Evolutionary conservation across 2,888 invertebrate genomes (phyloP).

Genomic region (Pandemis corylana): DNA sequence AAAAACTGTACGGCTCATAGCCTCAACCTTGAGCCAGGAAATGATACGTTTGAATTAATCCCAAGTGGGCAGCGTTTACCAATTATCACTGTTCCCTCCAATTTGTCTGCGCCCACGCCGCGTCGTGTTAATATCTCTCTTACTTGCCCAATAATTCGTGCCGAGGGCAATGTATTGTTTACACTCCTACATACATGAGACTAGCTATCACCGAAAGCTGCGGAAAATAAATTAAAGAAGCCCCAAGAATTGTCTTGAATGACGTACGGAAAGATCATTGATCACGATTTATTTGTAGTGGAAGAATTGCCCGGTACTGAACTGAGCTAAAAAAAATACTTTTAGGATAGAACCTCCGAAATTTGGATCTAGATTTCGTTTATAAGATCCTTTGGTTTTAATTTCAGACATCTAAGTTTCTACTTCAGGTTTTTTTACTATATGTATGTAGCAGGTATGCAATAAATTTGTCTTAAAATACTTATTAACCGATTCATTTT

Average conservation of each 20-base stretch:
- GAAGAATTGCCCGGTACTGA: too few relatives aligned
- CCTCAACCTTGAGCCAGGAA: neutral
- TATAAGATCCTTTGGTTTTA: too few relatives aligned
- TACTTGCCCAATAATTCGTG: conserved; percentile 28
- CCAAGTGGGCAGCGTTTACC: conserved; percentile 43
- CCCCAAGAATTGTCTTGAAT: neutral
- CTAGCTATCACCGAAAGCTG: neutral
- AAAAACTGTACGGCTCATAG: neutral
- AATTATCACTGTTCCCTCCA: conserved; percentile 44
- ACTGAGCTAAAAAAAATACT: neutral
- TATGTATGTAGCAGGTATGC: too few relatives aligned
- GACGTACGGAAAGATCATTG: neutral
- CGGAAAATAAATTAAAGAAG: neutral
- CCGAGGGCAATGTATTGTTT: conserved; percentile 32
- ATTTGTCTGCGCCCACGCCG: conserved; percentile 45
- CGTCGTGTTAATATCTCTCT: conserved; percentile 25
- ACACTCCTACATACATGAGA: conserved; percentile 6
- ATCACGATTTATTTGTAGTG: neutral
- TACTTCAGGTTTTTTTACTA: too few relatives aligned
- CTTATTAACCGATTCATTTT: too few relatives aligned
- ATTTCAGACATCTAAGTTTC: too few relatives aligned
- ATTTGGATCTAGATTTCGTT: too few relatives aligned
- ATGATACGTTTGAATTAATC: conserved; percentile 35
- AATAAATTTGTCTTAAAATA: too few relatives aligned
- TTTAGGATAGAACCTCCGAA: too few relatives aligned